Conservation (phyloP, 1,140 invertebrate species). For the Drosophila insularis region DNA sequence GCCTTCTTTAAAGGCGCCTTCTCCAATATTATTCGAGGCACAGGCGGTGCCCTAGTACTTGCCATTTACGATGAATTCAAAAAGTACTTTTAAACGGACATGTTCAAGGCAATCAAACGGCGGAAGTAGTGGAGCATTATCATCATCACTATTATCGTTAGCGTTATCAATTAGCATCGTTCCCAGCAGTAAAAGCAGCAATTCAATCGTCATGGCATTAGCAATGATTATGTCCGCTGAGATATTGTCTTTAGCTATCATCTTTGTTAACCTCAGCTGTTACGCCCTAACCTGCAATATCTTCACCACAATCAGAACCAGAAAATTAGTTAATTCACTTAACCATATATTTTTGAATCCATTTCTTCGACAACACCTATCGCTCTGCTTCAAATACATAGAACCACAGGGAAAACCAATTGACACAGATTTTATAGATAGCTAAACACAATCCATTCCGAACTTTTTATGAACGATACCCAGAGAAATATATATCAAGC, state of each 20-base stretch:
- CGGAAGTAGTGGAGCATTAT: neutral
- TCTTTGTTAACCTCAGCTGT: neutral
- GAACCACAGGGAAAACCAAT: no score
- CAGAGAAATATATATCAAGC: neutral
- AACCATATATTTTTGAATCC: neutral
- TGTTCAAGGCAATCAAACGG: neutral
- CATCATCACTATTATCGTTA: neutral
- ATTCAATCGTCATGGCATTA: no score
- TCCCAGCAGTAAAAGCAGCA: no score
- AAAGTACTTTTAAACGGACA: conserved; percentile 69
- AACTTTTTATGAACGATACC: neutral
- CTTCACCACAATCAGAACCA: neutral
- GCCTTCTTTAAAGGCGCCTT: conserved; percentile 93
- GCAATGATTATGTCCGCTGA: no score
- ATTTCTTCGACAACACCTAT: neutral
- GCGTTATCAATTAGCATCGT: neutral
- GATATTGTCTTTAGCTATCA: neutral
- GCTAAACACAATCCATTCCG: neutral
- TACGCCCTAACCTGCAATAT: neutral
- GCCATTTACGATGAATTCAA: conserved; percentile 91
- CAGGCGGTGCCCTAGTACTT: conserved; percentile 91
- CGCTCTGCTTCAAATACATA: neutral
- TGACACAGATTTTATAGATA: neutral
- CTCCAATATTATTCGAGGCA: conserved; percentile 90
- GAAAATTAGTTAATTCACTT: neutral